These are phyloP conservation scores for Cydia strobilella DNA, from an alignment of 1,140 invertebrate species.

Conservation along the genomic window DNA sequence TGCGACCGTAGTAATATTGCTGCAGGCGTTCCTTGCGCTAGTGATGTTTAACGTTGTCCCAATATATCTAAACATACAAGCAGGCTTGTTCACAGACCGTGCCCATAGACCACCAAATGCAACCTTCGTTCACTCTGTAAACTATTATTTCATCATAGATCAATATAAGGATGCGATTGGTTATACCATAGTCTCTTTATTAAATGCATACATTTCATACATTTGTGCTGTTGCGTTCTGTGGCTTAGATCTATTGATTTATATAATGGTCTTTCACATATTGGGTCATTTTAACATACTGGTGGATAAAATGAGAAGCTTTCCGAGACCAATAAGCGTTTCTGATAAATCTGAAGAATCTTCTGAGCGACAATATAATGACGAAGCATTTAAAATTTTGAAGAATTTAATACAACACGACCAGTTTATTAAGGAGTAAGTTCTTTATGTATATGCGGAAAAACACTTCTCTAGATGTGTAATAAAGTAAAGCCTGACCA, in stretches of 20 bases:
- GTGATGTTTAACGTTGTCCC: background rate
- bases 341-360: background rate
- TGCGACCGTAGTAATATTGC: background rate
- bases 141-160: background rate
- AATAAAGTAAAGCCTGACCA: too few species aligned
- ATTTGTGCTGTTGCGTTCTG: background rate
- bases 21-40: background rate
- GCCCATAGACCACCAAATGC: background rate
- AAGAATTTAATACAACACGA: conserved; percentile 2
- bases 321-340: background rate
- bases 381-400: background rate
- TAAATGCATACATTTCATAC: background rate
- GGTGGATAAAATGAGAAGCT: background rate
- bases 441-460: background rate
- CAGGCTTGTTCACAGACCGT: background rate
- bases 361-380: background rate
- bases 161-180: background rate
- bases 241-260: background rate
- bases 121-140: background rate
- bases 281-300: background rate
- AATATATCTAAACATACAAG: background rate
- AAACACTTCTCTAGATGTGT: too few species aligned
- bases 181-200: background rate
- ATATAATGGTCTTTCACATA: background rate
- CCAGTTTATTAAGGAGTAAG: background rate